Conservation (phyloP, 2,888 invertebrate species). For the Latheticus oryzae region DNA sequence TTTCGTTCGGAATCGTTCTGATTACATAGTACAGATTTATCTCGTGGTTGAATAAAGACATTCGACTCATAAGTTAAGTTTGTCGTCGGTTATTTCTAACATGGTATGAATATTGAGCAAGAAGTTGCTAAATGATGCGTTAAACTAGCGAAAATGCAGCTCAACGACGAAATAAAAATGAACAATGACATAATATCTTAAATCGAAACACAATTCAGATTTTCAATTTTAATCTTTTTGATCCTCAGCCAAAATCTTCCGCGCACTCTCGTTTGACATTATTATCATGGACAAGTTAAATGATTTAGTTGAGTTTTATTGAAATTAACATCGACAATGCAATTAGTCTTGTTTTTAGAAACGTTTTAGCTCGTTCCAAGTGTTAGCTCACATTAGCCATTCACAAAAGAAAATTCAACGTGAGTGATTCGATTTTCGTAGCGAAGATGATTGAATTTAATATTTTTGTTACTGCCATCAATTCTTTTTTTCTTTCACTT, state of each 20-base stretch:
- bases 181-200: too few relatives aligned
- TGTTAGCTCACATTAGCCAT: conserved; percentile 47
- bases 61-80: too few relatives aligned
- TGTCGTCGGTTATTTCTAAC: too few relatives aligned
- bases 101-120: too few relatives aligned
- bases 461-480: conserved; percentile 3
- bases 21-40: conserved; percentile 13
- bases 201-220: too few relatives aligned
- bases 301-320: conserved; percentile 44
- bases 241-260: too few relatives aligned
- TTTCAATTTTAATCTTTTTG: too few relatives aligned
- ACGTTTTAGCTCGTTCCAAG: conserved; percentile 44
- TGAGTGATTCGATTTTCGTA: conserved; percentile 37
- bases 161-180: too few relatives aligned
- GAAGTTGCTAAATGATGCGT: too few relatives aligned
- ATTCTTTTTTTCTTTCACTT: conserved; percentile 4
- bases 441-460: conserved; percentile 19
- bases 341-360: conserved; percentile 49
- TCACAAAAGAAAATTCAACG: conserved; percentile 44
- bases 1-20: conserved; percentile 17
- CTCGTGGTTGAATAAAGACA: conserved; percentile 5
- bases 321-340: conserved; percentile 49
- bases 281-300: conserved; percentile 27
- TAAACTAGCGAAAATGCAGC: too few relatives aligned
- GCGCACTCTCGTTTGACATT: too few relatives aligned